Evolutionary conservation across 2,888 invertebrate species (phyloP).

Genomic region (Hydraecia micacea): DNA sequence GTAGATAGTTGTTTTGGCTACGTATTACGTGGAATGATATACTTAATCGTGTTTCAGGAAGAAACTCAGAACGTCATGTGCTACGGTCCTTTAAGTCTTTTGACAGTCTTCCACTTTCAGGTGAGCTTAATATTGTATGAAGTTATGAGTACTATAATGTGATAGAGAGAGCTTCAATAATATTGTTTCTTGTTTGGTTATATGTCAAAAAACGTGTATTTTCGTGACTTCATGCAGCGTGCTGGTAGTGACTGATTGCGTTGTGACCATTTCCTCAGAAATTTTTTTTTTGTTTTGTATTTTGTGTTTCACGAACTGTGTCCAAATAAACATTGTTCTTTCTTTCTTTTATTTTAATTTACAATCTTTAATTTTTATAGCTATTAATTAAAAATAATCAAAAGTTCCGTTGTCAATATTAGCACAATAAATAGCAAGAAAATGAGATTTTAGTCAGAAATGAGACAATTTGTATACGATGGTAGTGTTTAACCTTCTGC

Average conservation of each 20-base stretch:
- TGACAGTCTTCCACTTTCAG: background rate
- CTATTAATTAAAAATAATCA: constrained; percentile 22
- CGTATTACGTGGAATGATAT: background rate
- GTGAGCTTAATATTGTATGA: background rate
- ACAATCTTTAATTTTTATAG: background rate
- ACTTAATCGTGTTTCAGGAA: background rate
- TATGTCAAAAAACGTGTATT: background rate
- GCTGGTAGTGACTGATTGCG: too few species aligned
- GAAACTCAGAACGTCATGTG: background rate
- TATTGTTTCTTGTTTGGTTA: background rate
- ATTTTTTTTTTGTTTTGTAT: too few species aligned
- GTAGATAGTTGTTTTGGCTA: background rate
- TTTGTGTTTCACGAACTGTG: too few species aligned
- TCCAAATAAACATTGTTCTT: too few species aligned
- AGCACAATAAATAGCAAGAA: constrained; percentile 21
- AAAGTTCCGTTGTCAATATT: constrained; percentile 19
- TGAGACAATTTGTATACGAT: constrained; percentile 48
- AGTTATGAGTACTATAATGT: background rate
- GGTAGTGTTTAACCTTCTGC: constrained; percentile 41
- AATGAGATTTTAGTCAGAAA: constrained; percentile 45
- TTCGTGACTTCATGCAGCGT: background rate
- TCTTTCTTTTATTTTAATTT: too few species aligned
- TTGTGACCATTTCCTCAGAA: background rate
- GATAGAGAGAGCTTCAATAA: background rate
- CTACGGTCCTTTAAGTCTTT: background rate